Evolutionary conservation across 37 sponge, comb jelly and placozoan genomes (phyloP).

Genomic region (Beroe ovata): DNA sequence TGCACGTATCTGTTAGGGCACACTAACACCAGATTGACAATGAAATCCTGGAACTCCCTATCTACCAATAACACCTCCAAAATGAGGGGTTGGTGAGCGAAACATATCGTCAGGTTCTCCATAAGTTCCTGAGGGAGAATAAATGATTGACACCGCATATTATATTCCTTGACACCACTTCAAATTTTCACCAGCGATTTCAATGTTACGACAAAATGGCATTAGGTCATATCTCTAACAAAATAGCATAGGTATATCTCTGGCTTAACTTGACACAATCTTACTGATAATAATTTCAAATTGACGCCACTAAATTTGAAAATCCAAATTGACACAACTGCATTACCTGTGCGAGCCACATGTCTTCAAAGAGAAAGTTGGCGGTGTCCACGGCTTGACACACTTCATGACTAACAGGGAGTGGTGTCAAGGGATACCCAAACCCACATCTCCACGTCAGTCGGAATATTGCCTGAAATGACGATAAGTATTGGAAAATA

Average conservation of each 20-base stretch:
- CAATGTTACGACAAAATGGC: too few relatives aligned
- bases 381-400: not conserved
- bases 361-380: slow-evolving; percentile 17
- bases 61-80: slow-evolving; percentile 22
- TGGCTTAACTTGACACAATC: too few relatives aligned
- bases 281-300: too few relatives aligned
- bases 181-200: not conserved
- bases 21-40: not conserved
- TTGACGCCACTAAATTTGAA: too few relatives aligned
- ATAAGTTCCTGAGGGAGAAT: slow-evolving; percentile 16
- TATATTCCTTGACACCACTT: not conserved
- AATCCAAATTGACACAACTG: not conserved
- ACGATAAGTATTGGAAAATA: too few relatives aligned
- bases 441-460: slow-evolving; percentile 30
- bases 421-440: slow-evolving; percentile 19
- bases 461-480: slow-evolving; percentile 32
- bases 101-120: slow-evolving; percentile 62
- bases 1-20: slow-evolving; percentile 12
- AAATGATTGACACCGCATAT: too few relatives aligned
- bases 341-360: slow-evolving; percentile 61
- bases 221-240: too few relatives aligned
- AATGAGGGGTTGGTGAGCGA: slow-evolving; percentile 20
- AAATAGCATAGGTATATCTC: too few relatives aligned
- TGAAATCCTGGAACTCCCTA: slow-evolving; percentile 33
- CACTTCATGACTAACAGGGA: not conserved